Evolutionary conservation across 2,797 vertebrate species (phyloP), one percentile per base, ranked within the genome.

Genomic region (Phoebastria nigripes): DNA sequence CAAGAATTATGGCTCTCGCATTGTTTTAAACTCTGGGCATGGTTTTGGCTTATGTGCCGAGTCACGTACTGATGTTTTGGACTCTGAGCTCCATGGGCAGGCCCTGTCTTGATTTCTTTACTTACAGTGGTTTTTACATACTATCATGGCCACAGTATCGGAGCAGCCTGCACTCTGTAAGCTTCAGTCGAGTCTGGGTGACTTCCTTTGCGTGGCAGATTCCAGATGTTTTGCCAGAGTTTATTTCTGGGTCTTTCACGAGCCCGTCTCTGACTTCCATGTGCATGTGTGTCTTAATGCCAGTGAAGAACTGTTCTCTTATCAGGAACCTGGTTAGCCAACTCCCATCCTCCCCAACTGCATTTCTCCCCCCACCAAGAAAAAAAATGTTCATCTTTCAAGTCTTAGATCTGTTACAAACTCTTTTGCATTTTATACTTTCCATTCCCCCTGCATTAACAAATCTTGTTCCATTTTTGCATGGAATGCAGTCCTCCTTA

Each of bases 171-270:
- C 6, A 5, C 49, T 80, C 59, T 54, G 22, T 49, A 77, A 87
- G 33, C 44, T 80, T 82, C 89, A 71, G n/a, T 44, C 8, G 9
- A 85, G 94, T 92, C 84, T 96, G 81, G 26, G 15, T 80, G 29
- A 87, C 61, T 96, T 95, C 92, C 87, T 96, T 82, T 77, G 39
- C 87, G 93, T 94, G 89, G 88, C 87, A 94, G 55, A 89, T 93
- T 96, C 94, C 84, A 91, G 83, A 85, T 61, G 37, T 89, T 89
- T 87, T 89, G 51, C 20, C 71, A 67, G 55, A 77, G 21, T 82
- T 93, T 94, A 82, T 92, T 92, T 94, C 71, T 91, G 52, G 14
- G 11, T 91, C 44, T 92, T 82, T 56, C 56, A 47, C 20, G 54
- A 82, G 17, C 46, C 63, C 4, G 1, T 55, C 72, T 82, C 70